Percentiles rank a stretch among this genome's conserved stretches.
phyloP scores from a whole-genome alignment of 2,888 invertebrate species.

The Oegoconia quadripuncta region DNA sequence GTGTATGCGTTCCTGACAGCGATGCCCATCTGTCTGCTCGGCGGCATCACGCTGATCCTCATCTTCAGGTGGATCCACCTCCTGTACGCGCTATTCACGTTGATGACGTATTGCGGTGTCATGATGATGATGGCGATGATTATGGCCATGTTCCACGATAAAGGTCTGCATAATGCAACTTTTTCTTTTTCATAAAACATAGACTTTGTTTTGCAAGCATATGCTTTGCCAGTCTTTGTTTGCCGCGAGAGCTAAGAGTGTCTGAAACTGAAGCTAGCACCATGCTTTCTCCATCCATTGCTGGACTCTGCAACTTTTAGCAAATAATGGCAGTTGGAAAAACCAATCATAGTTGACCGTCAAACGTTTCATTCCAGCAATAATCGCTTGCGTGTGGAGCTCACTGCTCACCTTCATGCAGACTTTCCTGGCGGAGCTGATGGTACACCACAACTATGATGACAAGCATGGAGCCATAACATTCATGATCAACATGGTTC shows the following conservation, averaged over 20 bases:
- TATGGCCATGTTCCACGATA: constrained; percentile 58
- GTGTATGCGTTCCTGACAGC: constrained; percentile 50
- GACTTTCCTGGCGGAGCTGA: constrained; percentile 53
- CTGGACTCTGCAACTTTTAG: too few relatives aligned
- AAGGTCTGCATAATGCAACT: constrained; percentile 33
- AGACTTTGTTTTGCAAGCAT: background rate
- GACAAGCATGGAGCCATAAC: constrained; percentile 31
- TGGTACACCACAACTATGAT: constrained; percentile 56
- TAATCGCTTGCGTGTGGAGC: constrained; percentile 55
- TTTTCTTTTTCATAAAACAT: background rate
- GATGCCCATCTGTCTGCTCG: constrained; percentile 50
- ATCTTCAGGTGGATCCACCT: constrained; percentile 67
- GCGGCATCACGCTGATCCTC: constrained; percentile 48
- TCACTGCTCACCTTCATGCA: constrained; percentile 53
- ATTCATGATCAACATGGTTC: constrained; percentile 42
- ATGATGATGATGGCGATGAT: constrained; percentile 59
- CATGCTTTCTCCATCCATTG: too few relatives aligned
- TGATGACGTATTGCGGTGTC: constrained; percentile 50
- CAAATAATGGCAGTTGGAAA: too few relatives aligned
- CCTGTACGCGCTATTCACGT: constrained; percentile 40
- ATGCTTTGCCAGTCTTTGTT: background rate
- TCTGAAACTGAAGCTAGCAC: too few relatives aligned
- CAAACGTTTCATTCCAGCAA: constrained; percentile 40
- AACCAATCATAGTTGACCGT: too few relatives aligned
- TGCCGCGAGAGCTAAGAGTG: too few relatives aligned